phyloP scores from a whole-genome alignment of 2,113 vertebrate species.

The Microcebus ravelobensis region DNA sequence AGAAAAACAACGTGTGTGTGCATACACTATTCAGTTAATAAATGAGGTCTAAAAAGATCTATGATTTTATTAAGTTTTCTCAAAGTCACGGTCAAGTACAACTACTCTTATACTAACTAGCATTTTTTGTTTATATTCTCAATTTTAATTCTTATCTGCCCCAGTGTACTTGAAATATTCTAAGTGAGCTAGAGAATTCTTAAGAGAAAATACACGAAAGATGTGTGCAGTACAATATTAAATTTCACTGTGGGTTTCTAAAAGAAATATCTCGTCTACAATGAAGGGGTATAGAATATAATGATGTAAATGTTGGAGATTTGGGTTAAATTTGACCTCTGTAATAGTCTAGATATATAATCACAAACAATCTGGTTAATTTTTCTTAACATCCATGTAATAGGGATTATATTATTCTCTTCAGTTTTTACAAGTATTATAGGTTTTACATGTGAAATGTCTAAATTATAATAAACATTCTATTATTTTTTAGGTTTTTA shows the following conservation, averaged over 20 bases:
- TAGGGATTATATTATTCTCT: neutral
- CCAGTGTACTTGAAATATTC: neutral
- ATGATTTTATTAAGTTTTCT: conserved; percentile 51
- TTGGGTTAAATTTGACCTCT: neutral
- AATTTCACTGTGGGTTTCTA: neutral
- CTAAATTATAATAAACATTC: neutral
- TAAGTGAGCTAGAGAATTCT: neutral
- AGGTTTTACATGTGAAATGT: neutral
- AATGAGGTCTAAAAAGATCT: conserved; percentile 45
- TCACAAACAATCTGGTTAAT: neutral
- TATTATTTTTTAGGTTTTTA: neutral
- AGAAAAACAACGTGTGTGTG: neutral
- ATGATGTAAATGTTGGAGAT: neutral
- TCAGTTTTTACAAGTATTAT: neutral
- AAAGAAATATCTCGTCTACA: neutral
- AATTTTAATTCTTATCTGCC: conserved; percentile 11
- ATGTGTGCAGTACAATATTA: neutral
- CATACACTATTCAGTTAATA: conserved; percentile 38
- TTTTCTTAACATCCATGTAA: neutral
- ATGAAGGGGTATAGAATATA: neutral
- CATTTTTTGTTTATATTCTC: neutral
- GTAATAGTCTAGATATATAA: neutral
- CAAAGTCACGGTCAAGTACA: conserved; percentile 45
- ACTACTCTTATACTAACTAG: neutral
- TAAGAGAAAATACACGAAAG: conserved; percentile 26